Base-by-base conservation (phyloP, 1,140 invertebrate genomes). In the Yoshiicerus persimilis region DNA sequence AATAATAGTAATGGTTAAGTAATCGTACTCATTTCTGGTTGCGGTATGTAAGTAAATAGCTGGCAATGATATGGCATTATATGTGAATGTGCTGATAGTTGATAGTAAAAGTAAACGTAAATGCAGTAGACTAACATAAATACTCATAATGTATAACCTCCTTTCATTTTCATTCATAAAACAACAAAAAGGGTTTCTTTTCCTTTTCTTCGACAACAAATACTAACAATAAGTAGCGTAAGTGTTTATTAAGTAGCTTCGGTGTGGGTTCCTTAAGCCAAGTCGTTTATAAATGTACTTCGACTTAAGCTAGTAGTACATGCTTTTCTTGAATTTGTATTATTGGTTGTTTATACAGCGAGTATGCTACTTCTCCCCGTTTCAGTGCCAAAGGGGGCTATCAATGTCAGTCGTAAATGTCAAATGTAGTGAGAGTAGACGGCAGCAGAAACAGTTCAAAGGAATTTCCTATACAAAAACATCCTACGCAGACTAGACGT, bases 381-480 rank as follows among this genome's bases (percentile, higher is more conserved):
- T 38, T 36, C 27, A 36, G 77, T 83, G 77, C 77, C 77, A 83
- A 38, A 38, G 77, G 77, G 77, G 77, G 38, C 77, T 39, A 83
- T 83, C 77, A 83, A 83, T 83, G 77, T 83, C 77, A 83, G 77
- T 38, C 77, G 38, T 83, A 83, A 83, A 83, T 70, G 66, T 70
- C 66, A 70, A 70, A 70, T 70, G 66, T 70, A 70, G 66, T 70
- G 66, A 70, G 66, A 70, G 66, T 70, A 70, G 66, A 70, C 66
- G 25, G 66, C 66, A 70, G 27, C 30, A 16, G 66, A 70, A 70
- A 70, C 66, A 70, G 66, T 70, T 30, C 25, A 70, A 30, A 70
- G 30, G 66, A 70, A 70, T 70, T 70, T 70, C 66, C 62, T 10
- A 70, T 25, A 70, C 66, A 27, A 70, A 30, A 27, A 30, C 64